Conservation (phyloP, 2,797 vertebrate species). For the Neosilurus mollespiculum region DNA sequence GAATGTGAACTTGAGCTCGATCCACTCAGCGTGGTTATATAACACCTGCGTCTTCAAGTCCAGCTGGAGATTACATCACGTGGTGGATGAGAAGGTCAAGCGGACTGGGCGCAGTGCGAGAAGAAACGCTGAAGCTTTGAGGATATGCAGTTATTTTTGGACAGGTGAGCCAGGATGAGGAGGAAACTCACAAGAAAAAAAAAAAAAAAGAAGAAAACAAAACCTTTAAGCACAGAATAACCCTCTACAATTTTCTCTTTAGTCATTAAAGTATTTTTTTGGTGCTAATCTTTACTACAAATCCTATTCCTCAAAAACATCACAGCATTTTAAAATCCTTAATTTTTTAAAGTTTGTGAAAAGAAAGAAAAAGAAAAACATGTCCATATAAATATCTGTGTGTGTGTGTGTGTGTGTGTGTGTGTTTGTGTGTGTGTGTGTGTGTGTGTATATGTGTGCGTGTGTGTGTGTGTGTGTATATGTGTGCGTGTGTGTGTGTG, state of each 20-base stretch:
- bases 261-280: too few relatives aligned
- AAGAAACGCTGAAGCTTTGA: constrained; percentile 19
- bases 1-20: constrained; percentile 44
- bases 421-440: too few relatives aligned
- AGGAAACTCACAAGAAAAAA: constrained; percentile 3
- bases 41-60: constrained; percentile 36
- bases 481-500: not conserved
- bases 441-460: too few relatives aligned
- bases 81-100: not conserved
- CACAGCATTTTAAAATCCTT: not conserved
- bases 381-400: too few relatives aligned
- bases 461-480: not conserved
- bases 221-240: not conserved
- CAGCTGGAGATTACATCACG: constrained; percentile 52
- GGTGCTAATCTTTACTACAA: not conserved
- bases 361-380: not conserved
- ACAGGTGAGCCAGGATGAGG: constrained; percentile 7
- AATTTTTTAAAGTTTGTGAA: not conserved
- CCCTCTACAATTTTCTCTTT: not conserved
- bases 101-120: not conserved
- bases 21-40: constrained; percentile 45
- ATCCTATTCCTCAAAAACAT: not conserved
- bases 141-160: constrained; percentile 31
- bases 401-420: not conserved
- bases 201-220: not conserved